These are phyloP conservation scores for Dolichomitus sp. DNA, from an alignment of 2,888 invertebrate species.

Conservation along the genomic window DNA sequence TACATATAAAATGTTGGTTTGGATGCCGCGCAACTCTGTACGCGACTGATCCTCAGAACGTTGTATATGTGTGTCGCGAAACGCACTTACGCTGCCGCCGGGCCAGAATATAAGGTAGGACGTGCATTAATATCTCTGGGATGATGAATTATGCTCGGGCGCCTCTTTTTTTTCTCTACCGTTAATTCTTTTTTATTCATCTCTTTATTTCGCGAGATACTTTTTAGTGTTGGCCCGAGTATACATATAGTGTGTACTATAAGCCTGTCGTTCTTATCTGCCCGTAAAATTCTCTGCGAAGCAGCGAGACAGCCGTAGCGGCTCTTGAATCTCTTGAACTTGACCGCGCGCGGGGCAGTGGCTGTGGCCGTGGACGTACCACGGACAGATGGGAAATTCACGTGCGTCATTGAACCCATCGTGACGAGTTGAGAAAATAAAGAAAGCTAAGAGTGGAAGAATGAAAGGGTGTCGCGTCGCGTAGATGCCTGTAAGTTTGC, in stretches of 20 bases:
- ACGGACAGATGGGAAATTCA: slow-evolving; percentile 52
- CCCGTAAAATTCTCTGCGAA: slow-evolving; percentile 42
- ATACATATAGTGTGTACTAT: slow-evolving; percentile 30
- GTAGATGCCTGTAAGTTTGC: slow-evolving; percentile 36
- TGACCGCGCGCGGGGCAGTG: slow-evolving; percentile 29
- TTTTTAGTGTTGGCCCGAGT: slow-evolving; percentile 13
- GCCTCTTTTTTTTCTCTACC: slow-evolving; percentile 16
- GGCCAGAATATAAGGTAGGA: slow-evolving; percentile 59
- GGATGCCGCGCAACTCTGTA: neutral
- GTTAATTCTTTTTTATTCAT: slow-evolving; percentile 41
- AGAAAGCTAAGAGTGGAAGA: neutral
- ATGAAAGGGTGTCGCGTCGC: slow-evolving; percentile 33
- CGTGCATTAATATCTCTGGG: slow-evolving; percentile 80
- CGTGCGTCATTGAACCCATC: slow-evolving; percentile 47
- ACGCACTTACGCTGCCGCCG: slow-evolving; percentile 54
- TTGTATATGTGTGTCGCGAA: slow-evolving; percentile 20
- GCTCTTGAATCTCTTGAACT: slow-evolving; percentile 54
- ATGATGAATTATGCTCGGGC: slow-evolving; percentile 79
- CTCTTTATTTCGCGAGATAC: slow-evolving; percentile 59
- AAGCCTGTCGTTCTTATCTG: slow-evolving; percentile 62
- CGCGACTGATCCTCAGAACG: slow-evolving; percentile 7
- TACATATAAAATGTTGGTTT: neutral
- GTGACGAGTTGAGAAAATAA: slow-evolving; percentile 9
- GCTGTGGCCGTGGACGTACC: slow-evolving; percentile 4
- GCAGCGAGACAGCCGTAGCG: slow-evolving; percentile 38